A percentile compares a stretch with the other conserved stretches of the same genome.
Evolutionary conservation across 2,888 invertebrate genomes (phyloP).

Genomic region (Nemotelus nigrinus): DNA sequence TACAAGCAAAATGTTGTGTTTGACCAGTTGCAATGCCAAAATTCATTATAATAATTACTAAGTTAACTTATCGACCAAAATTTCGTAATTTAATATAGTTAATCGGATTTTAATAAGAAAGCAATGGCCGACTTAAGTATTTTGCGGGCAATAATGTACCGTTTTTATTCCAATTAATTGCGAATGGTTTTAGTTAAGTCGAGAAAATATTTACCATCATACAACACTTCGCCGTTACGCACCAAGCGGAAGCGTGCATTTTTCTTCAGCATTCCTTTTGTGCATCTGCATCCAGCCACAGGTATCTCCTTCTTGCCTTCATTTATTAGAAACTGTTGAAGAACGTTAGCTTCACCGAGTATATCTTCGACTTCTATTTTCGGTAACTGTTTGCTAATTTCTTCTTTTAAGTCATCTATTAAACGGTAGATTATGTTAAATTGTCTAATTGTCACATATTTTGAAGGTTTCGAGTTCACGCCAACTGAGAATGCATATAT

Average conservation of each 20-base stretch:
- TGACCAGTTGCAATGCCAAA: no score
- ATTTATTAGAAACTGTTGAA: constrained; percentile 83
- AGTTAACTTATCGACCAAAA: no score
- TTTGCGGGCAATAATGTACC: no score
- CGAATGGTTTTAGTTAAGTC: neutral
- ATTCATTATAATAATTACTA: no score
- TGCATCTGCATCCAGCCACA: constrained; percentile 90
- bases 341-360: constrained; percentile 84
- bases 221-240: constrained; percentile 73
- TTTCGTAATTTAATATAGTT: no score
- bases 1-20: no score
- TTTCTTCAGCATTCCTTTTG: constrained; percentile 78
- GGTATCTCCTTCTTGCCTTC: constrained; percentile 82
- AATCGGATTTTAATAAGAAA: no score
- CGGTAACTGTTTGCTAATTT: constrained; percentile 80
- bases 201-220: constrained; percentile 70
- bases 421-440: constrained; percentile 94
- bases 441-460: constrained; percentile 71
- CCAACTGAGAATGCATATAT: constrained; percentile 91
- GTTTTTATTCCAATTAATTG: no score
- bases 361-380: constrained; percentile 77
- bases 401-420: constrained; percentile 86
- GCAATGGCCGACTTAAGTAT: no score
- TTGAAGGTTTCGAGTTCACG: constrained; percentile 61
- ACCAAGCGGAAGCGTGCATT: constrained; percentile 74